Conservation (phyloP, 2,113 vertebrate species). For the Cinclus cinclus region DNA sequence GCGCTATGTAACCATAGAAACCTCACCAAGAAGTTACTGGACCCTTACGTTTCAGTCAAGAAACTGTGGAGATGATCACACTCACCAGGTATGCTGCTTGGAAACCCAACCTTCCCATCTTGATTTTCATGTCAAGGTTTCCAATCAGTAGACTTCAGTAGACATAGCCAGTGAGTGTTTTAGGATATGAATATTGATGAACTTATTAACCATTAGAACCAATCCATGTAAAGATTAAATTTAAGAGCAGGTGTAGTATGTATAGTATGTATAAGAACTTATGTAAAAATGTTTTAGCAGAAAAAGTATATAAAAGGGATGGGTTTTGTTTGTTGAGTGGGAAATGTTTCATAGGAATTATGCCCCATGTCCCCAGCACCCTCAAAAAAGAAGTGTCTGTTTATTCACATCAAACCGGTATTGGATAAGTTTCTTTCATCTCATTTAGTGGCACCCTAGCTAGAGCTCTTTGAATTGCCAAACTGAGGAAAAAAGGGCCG, state of each 20-base stretch:
- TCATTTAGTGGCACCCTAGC: background rate
- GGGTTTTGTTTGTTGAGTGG: background rate
- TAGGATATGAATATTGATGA: background rate
- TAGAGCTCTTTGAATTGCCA: background rate
- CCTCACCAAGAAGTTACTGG: background rate
- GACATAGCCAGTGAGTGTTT: background rate
- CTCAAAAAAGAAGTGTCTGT: background rate
- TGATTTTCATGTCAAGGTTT: background rate
- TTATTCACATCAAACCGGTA: background rate
- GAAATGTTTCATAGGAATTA: background rate
- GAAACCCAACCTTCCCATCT: background rate
- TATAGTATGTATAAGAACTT: background rate
- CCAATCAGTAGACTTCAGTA: background rate
- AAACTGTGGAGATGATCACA: rapidly evolving
- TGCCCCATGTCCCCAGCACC: rapidly evolving
- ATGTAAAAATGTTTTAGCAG: background rate
- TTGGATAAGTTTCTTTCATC: background rate
- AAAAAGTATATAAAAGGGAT: background rate
- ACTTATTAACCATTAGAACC: background rate
- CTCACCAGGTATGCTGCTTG: background rate
- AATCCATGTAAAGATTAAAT: background rate
- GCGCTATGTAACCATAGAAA: background rate
- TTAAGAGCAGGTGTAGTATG: rapidly evolving
- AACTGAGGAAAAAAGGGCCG: background rate
- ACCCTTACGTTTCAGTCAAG: background rate